Percentiles rank a stretch among this genome's conserved stretches.
Evolutionary conservation across 2,797 vertebrate genomes (phyloP).

Genomic region (Benthosema pterotum): DNA sequence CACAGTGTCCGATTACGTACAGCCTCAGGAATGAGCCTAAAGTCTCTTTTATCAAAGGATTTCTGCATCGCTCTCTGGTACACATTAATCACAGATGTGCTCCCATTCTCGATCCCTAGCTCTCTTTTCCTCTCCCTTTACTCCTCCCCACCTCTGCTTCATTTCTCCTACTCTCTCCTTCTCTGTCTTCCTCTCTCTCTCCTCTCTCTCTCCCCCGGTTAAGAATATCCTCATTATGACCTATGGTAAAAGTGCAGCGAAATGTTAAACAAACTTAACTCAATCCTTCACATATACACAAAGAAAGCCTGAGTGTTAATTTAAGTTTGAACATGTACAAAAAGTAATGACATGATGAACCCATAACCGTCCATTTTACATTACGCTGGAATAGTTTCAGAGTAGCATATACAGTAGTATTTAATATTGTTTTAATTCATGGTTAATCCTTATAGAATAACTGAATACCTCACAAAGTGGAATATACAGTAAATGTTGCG

Average conservation of each 20-base stretch:
- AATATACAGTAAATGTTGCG: no score
- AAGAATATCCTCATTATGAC: conserved; percentile 30
- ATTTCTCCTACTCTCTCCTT: conserved; percentile 16
- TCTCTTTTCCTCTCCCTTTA: conserved; percentile 23
- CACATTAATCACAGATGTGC: conserved; percentile 86
- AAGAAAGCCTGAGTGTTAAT: no score
- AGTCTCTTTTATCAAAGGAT: conserved; percentile 82
- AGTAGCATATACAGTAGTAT: no score
- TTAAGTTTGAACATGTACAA: no score
- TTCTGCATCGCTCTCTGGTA: conserved; percentile 74
- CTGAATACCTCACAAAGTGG: no score
- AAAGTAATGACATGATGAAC: no score
- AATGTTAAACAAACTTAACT: conserved; percentile 1
- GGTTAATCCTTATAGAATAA: no score
- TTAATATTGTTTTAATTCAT: no score
- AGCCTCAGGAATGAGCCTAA: conserved; percentile 79
- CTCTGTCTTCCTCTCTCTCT: no score
- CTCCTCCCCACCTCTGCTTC: conserved; percentile 5
- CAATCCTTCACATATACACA: no score
- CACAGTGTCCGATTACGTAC: conserved; percentile 74
- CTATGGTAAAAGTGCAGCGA: conserved; percentile 2
- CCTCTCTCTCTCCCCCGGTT: conserved; percentile 34
- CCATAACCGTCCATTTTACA: no score
- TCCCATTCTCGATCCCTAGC: conserved; percentile 49
- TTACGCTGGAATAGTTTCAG: no score